Evolutionary conservation across 1,140 invertebrate species (phyloP).

Genomic region (Melipona quadrifasciata): DNA sequence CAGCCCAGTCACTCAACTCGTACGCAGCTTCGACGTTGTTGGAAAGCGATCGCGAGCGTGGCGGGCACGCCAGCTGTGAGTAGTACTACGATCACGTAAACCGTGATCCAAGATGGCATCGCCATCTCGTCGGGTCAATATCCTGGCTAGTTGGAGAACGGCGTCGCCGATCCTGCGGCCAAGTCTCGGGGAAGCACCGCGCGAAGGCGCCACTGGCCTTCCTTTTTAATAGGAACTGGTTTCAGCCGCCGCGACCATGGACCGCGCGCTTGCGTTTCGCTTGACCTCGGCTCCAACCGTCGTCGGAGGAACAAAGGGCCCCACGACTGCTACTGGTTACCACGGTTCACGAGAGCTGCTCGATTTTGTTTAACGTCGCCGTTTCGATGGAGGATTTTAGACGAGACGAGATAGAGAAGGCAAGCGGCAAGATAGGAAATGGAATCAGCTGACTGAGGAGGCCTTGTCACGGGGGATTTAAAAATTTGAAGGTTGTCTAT

Average conservation of each 20-base stretch:
- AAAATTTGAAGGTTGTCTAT: neutral
- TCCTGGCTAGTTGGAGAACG: constrained; percentile 65
- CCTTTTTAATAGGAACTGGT: constrained; percentile 65
- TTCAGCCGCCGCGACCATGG: constrained; percentile 55
- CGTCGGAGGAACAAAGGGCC: constrained; percentile 58
- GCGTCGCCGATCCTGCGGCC: constrained; percentile 22
- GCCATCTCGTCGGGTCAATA: constrained; percentile 68
- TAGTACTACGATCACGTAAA: constrained; percentile 72
- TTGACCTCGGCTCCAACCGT: constrained; percentile 60
- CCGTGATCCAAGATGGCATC: constrained; percentile 73
- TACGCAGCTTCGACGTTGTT: neutral
- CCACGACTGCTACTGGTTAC: constrained; percentile 25
- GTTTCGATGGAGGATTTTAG: too few species aligned
- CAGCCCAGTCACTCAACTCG: neutral
- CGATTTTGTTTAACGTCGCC: neutral
- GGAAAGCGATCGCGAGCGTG: constrained; percentile 49
- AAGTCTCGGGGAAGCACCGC: constrained; percentile 40
- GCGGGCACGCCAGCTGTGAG: constrained; percentile 66
- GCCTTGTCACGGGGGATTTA: neutral
- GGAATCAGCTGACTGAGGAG: neutral
- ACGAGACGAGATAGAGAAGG: too few species aligned
- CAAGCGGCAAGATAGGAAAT: neutral
- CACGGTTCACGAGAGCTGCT: neutral
- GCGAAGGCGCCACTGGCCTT: constrained; percentile 58
- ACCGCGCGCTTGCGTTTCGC: constrained; percentile 60